Conservation (phyloP, 2,113 vertebrate genomes). For the Picathartes gymnocephalus region DNA sequence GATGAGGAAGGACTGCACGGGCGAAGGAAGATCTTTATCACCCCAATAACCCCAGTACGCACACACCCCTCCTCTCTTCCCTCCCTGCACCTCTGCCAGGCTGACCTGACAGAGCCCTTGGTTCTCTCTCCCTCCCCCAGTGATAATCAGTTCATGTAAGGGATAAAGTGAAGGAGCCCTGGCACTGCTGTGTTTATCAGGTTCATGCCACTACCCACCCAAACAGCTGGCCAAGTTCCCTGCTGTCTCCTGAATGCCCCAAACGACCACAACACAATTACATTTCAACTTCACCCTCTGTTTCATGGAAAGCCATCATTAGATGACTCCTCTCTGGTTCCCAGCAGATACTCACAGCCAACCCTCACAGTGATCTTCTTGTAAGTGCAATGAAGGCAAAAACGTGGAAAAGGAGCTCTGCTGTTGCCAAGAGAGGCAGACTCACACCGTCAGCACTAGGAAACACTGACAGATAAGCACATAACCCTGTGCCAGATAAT, state of each 20-base stretch:
- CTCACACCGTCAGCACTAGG: neutral
- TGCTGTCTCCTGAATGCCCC: neutral
- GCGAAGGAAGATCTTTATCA: neutral
- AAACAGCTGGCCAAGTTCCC: neutral
- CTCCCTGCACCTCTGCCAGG: rapidly evolving
- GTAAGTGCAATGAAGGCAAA: neutral
- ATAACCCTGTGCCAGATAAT: neutral
- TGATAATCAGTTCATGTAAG: neutral
- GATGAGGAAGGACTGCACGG: neutral
- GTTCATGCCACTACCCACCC: rapidly evolving
- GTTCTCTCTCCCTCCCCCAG: neutral
- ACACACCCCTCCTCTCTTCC: neutral
- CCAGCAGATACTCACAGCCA: neutral
- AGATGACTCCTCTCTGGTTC: neutral
- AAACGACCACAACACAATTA: neutral
- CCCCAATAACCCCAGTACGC: neutral
- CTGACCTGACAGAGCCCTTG: rapidly evolving
- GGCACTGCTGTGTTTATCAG: neutral
- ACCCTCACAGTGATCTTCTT: neutral
- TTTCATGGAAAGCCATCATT: neutral
- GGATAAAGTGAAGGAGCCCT: neutral
- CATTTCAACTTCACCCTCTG: neutral
- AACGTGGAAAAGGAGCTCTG: neutral
- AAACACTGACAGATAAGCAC: slow-evolving; percentile 9
- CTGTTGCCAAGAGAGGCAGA: neutral